phyloP scores from a whole-genome alignment of 1,140 invertebrate species.

The Nasonia vitripennis region DNA sequence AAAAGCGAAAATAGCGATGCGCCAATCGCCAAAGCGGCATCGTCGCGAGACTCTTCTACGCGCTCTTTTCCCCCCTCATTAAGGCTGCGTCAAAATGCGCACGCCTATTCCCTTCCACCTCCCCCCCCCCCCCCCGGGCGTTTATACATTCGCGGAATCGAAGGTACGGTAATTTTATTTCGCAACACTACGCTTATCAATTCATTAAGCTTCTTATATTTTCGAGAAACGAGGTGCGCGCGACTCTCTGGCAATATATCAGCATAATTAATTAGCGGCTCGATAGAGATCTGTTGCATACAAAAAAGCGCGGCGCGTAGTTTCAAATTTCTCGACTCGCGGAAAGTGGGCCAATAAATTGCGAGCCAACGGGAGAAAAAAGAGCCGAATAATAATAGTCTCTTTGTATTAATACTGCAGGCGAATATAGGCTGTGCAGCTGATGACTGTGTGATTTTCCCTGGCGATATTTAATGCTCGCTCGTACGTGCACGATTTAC shows the following conservation, averaged over 20 bases:
- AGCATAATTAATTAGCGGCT: background rate
- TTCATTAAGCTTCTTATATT: background rate
- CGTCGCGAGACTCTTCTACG: no score
- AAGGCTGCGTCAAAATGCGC: no score
- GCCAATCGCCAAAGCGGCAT: background rate
- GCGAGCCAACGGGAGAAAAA: no score
- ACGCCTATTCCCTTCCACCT: no score
- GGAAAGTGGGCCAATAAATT: no score
- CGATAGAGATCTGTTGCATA: background rate
- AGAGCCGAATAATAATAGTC: no score
- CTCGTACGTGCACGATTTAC: background rate
- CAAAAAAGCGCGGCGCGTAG: background rate
- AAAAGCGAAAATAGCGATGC: constrained; percentile 3
- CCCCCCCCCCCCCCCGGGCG: no score
- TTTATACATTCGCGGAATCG: background rate
- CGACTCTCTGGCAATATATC: no score
- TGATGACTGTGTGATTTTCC: constrained; percentile 31
- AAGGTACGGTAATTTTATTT: background rate
- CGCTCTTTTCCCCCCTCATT: background rate
- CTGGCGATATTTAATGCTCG: constrained; percentile 7
- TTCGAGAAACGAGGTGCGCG: background rate
- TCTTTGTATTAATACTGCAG: no score
- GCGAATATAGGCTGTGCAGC: background rate
- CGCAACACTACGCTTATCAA: background rate
- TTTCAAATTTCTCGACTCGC: no score